Percentiles rank a stretch among this genome's conserved stretches.
Conservation (phyloP, 2,888 invertebrate species). For the Thera obeliscata region DNA sequence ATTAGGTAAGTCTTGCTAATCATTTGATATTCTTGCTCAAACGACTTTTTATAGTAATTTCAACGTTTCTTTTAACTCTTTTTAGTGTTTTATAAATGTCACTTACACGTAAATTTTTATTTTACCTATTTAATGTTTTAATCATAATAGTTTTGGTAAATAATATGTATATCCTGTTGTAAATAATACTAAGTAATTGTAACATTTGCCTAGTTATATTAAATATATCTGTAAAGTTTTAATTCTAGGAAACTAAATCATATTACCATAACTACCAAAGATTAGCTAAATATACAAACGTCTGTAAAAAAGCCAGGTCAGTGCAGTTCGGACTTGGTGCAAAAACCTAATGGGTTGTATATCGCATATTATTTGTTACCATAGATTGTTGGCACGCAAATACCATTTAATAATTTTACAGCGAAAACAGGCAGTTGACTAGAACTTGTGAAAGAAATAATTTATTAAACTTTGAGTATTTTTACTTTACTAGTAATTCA, state of each 20-base stretch:
- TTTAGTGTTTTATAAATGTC: background rate
- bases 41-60: constrained; percentile 8
- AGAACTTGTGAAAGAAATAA: constrained; percentile 1
- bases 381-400: constrained; percentile 38
- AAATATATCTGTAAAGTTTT: background rate
- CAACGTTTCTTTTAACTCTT: background rate
- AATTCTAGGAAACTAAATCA: constrained; percentile 10
- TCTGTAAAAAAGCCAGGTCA: constrained; percentile 16
- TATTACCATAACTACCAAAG: constrained; percentile 15
- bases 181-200: background rate
- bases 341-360: constrained; percentile 32
- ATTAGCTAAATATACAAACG: constrained; percentile 12
- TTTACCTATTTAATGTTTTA: too few relatives aligned
- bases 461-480: background rate
- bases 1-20: constrained; percentile 56
- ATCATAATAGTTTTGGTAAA: too few relatives aligned
- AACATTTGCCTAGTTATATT: background rate
- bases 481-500: background rate
- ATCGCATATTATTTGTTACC: constrained; percentile 36
- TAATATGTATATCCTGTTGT: too few relatives aligned
- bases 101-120: background rate
- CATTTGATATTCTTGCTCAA: constrained; percentile 43
- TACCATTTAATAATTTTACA: constrained; percentile 30
- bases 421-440: constrained; percentile 21
- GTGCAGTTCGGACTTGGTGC: constrained; percentile 4